Percentiles rank a stretch among this genome's conserved stretches.
These are phyloP conservation scores for Sylvietta virens DNA, from an alignment of 2,113 vertebrate species.

Conservation along the genomic window DNA sequence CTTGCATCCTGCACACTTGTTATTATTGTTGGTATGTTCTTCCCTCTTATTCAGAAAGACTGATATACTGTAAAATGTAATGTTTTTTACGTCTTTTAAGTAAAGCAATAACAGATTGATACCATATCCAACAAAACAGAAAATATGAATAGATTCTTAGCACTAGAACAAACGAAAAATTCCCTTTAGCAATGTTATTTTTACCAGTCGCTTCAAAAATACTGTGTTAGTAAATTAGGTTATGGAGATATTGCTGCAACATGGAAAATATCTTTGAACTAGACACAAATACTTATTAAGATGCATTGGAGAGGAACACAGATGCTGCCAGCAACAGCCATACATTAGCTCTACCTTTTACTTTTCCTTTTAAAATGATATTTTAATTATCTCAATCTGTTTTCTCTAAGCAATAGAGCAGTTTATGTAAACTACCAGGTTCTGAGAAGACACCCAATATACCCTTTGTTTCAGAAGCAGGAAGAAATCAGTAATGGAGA, in stretches of 20 bases:
- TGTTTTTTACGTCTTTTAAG: neutral
- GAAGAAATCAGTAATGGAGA: neutral
- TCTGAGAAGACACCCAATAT: neutral
- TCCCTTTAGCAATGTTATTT: neutral
- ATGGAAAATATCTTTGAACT: neutral
- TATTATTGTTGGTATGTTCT: neutral
- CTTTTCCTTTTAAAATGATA: neutral
- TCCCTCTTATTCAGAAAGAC: neutral
- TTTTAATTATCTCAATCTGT: neutral
- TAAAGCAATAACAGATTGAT: neutral
- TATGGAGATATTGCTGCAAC: neutral
- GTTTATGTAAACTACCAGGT: neutral
- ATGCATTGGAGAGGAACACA: neutral
- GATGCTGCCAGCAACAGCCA: neutral
- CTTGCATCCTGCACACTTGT: neutral
- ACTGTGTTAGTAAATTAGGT: neutral
- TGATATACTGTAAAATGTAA: neutral
- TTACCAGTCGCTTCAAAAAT: neutral
- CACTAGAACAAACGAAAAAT: neutral
- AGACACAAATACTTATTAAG: neutral
- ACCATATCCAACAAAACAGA: neutral
- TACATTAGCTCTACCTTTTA: neutral
- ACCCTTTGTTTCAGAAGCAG: accelerated
- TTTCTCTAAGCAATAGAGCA: neutral
- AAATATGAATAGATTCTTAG: neutral